phyloP scores from a whole-genome alignment of 2,113 vertebrate species.

The Xiphias gladius region DNA sequence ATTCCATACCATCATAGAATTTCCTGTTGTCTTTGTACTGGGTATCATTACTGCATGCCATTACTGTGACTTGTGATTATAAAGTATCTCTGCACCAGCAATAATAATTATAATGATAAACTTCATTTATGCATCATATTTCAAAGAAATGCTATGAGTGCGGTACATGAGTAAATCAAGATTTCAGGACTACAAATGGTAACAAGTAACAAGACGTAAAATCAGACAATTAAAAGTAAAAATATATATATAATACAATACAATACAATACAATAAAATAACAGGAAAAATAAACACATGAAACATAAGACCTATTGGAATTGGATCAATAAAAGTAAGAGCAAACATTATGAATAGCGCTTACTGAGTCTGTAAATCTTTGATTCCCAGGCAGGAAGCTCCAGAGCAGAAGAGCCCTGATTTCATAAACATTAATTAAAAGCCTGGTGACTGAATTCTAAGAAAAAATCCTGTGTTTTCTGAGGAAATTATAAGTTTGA shows the following conservation, averaged over 20 bases:
- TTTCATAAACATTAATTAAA: background rate
- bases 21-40: background rate
- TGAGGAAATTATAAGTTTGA: background rate
- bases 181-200: too few species aligned
- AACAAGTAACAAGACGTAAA: too few species aligned
- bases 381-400: background rate
- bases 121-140: background rate
- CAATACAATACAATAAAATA: background rate
- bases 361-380: background rate
- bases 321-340: background rate
- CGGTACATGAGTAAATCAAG: too few species aligned
- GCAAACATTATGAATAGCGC: background rate
- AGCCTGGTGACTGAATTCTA: background rate
- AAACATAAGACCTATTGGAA: background rate
- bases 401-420: background rate
- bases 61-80: background rate
- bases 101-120: background rate
- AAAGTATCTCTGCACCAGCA: background rate
- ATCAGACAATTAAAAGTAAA: background rate
- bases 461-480: background rate
- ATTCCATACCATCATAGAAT: background rate
- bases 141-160: background rate
- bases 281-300: background rate
- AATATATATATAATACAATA: too few species aligned
- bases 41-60: background rate